Percentiles rank a stretch among this genome's conserved stretches.
Evolutionary conservation across 2,797 vertebrate species (phyloP).

Genomic region (Argentina silus): DNA sequence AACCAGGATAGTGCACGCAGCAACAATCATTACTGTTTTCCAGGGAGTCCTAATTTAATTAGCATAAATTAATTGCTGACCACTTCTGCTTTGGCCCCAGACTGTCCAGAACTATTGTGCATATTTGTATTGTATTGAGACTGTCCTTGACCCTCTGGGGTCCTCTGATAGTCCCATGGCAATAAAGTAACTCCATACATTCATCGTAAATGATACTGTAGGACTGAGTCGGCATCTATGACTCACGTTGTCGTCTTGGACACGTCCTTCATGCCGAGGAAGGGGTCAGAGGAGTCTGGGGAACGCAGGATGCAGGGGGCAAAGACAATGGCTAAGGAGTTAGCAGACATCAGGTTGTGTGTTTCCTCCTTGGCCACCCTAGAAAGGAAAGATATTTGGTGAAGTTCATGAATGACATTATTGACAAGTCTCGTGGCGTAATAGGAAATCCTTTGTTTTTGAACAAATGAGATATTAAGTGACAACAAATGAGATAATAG

Average conservation of each 20-base stretch:
- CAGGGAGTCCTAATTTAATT: too few relatives aligned
- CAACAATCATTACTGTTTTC: too few relatives aligned
- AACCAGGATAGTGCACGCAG: too few relatives aligned
- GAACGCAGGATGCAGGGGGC: slow-evolving; percentile 93
- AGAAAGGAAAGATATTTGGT: slow-evolving; percentile 26
- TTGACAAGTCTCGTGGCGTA: neutral
- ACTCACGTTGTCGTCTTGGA: slow-evolving; percentile 92
- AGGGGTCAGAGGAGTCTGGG: slow-evolving; percentile 85
- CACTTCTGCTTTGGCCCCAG: too few relatives aligned
- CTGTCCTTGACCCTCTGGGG: too few relatives aligned
- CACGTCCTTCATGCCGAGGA: slow-evolving; percentile 94
- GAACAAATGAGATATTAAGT: too few relatives aligned
- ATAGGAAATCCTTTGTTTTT: too few relatives aligned
- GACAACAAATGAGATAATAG: neutral
- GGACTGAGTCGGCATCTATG: slow-evolving; percentile 57
- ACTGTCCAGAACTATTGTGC: too few relatives aligned
- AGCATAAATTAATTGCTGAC: too few relatives aligned
- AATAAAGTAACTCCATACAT: too few relatives aligned
- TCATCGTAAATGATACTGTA: neutral
- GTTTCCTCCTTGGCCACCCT: slow-evolving; percentile 92
- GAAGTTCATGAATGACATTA: neutral
- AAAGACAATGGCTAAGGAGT: slow-evolving; percentile 92
- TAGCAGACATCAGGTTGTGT: slow-evolving; percentile 92
- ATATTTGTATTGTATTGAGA: too few relatives aligned
- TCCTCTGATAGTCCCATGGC: too few relatives aligned